phyloP scores from a whole-genome alignment of 2,888 invertebrate species.

The Hypomecis punctinalis region DNA sequence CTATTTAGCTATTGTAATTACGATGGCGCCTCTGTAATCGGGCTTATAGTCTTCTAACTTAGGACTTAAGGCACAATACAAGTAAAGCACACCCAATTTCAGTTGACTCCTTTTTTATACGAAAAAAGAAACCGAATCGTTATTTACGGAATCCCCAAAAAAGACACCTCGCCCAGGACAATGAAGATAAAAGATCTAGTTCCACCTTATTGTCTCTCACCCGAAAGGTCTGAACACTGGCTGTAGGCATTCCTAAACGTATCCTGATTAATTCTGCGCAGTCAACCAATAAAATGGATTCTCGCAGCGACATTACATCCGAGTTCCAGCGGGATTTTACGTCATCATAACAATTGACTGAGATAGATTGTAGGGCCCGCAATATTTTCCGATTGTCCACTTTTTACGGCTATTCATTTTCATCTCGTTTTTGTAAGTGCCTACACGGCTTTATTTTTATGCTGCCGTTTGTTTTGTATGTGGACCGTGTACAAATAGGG shows the following conservation, averaged over 20 bases:
- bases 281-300: constrained; percentile 29
- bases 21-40: too few relatives aligned
- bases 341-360: constrained; percentile 48
- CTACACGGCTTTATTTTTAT: constrained; percentile 26
- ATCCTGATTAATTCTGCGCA: constrained; percentile 30
- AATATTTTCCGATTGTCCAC: constrained; percentile 43
- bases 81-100: too few relatives aligned
- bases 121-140: neutral
- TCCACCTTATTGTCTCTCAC: constrained; percentile 9
- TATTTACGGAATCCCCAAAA: neutral
- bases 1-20: too few relatives aligned
- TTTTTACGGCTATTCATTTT: constrained; percentile 46
- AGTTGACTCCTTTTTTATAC: too few relatives aligned
- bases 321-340: constrained; percentile 40
- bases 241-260: constrained; percentile 13
- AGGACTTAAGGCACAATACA: too few relatives aligned
- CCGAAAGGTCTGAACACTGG: constrained; percentile 1
- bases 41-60: too few relatives aligned
- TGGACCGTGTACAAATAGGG: constrained; percentile 20
- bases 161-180: neutral
- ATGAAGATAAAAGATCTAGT: constrained; percentile 5
- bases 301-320: constrained; percentile 24
- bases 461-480: constrained; percentile 26
- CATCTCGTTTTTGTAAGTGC: constrained; percentile 39
- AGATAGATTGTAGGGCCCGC: constrained; percentile 45